These are phyloP conservation scores for Lepus americanus DNA, from an alignment of 2,113 vertebrate species.

Conservation along the genomic window DNA sequence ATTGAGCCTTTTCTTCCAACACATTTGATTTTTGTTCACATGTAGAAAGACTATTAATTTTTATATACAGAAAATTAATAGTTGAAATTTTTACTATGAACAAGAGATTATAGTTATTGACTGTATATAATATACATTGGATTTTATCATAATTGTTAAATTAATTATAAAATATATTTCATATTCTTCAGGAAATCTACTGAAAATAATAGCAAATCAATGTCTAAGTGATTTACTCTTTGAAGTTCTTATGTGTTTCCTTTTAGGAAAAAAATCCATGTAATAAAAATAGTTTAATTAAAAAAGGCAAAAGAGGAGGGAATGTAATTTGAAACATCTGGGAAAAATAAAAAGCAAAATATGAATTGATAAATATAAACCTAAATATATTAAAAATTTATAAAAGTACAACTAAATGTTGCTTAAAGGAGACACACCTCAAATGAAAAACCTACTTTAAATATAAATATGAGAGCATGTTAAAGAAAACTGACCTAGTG, in stretches of 20 bases:
- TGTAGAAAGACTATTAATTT: not conserved
- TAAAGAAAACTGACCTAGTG: not conserved
- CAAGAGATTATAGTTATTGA: not conserved
- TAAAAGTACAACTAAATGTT: not conserved
- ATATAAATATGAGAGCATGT: not conserved
- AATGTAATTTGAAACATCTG: not conserved
- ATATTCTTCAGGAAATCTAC: not conserved
- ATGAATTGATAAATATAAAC: not conserved
- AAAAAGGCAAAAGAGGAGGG: not conserved
- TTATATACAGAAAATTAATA: not conserved
- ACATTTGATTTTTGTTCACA: not conserved
- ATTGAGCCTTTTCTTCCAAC: not conserved
- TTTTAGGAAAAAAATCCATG: not conserved
- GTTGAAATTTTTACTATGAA: not conserved
- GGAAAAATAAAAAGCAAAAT: not conserved
- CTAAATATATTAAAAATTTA: not conserved
- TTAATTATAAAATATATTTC: not conserved
- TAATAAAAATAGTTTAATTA: not conserved
- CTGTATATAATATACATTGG: not conserved
- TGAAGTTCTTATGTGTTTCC: not conserved
- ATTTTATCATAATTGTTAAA: not conserved
- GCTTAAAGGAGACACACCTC: not conserved
- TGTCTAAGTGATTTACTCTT: not conserved
- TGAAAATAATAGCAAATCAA: not conserved
- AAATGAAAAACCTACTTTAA: not conserved